Evolutionary conservation across 2,797 vertebrate genomes (phyloP).

Genomic region (Poeciliopsis presidionis): DNA sequence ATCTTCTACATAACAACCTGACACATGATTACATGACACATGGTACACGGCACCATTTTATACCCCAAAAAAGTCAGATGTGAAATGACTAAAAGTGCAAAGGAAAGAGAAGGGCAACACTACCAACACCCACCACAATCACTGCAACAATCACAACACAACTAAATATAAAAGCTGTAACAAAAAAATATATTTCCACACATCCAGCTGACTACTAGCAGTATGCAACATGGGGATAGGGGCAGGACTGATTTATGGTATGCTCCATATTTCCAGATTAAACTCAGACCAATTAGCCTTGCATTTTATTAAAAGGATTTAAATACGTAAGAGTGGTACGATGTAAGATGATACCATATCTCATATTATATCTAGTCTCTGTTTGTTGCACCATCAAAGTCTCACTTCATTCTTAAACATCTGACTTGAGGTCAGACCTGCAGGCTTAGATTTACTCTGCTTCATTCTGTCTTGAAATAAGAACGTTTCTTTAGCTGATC

Average conservation of each 20-base stretch:
- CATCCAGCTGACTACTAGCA: neutral
- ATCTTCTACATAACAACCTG: neutral
- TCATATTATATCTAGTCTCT: neutral
- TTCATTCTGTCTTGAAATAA: constrained; percentile 47
- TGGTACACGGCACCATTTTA: neutral
- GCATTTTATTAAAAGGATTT: neutral
- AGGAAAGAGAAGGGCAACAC: neutral
- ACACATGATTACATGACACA: neutral
- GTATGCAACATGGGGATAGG: neutral
- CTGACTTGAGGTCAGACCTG: constrained; percentile 25
- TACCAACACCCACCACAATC: neutral
- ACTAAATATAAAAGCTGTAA: neutral
- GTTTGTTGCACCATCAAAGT: constrained; percentile 12
- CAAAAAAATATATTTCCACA: neutral
- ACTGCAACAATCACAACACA: neutral
- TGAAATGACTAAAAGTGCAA: neutral
- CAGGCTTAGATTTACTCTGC: constrained; percentile 30
- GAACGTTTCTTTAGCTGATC: constrained; percentile 39
- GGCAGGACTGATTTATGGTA: neutral
- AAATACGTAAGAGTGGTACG: neutral
- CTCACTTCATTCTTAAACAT: constrained; percentile 15
- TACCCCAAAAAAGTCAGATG: neutral
- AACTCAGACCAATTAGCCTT: neutral
- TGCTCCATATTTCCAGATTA: neutral
- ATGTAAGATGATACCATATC: neutral